Evolutionary conservation across 2,797 vertebrate genomes (phyloP), one percentile per base, ranked within the genome.

Genomic region (Bradypodion ventrale): DNA sequence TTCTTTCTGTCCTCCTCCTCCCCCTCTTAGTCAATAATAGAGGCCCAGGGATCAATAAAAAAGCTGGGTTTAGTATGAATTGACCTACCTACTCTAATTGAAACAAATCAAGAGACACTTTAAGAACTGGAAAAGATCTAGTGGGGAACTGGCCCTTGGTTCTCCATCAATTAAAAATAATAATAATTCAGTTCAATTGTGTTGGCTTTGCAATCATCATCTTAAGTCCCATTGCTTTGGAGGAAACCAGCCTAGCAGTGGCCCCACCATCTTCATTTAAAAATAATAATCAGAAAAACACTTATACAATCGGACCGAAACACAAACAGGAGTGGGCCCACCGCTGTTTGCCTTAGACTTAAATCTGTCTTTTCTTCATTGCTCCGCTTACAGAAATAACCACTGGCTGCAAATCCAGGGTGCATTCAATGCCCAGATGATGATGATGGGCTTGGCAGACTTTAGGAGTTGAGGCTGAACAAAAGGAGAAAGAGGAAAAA

Each of bases 301-400:
- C 86, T 94, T 89, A 93, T 91, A 89, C 89, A 90, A 93, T 32
- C 85, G 90, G 78, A 91, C 91, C 63, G 92, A 94, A 96, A 95
- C 93, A 73, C 94, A 96, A 96, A 96, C 88, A 96, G 86, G 89
- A 93, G 89, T 93, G 89, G 76, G 83, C 44, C 91, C 86, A 82
- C 89, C 87, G 40, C 29, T 96, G 68, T 96, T 96, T 95, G 89
- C 94, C 87, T 74, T 94, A 75, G 92, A 85, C 80, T 95, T 94
- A 91, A 69, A 83, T 44, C 87, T 90, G 79, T 65, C 88, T 90
- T 90, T 93, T 86, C 86, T 88, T 86, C 73, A 52, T 75, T 80
- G 85, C 86, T 92, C 91, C 89, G 35, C 92, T 96, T 95, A 93
- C 91, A 94, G 93, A 94, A 94, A 84, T 85, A 87, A 59, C 29